Conservation (phyloP, 2,888 invertebrate genomes). For the Elegia similella region DNA sequence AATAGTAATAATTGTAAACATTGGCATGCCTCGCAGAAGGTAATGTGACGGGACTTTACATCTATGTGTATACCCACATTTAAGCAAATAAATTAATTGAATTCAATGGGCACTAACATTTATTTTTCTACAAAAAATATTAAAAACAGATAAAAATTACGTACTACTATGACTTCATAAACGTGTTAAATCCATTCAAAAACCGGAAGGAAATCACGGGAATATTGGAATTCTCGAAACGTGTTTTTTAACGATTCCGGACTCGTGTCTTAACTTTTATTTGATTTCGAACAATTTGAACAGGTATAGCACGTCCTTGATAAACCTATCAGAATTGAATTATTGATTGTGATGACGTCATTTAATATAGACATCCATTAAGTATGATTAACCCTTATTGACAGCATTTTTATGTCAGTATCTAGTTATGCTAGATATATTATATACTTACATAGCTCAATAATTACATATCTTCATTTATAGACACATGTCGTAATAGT, state of each 20-base stretch:
- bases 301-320: neutral
- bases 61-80: too few relatives aligned
- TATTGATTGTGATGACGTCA: neutral
- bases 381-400: neutral
- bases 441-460: neutral
- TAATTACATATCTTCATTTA: neutral
- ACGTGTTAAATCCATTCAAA: slow-evolving; percentile 1
- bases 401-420: neutral
- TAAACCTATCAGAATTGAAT: neutral
- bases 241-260: too few relatives aligned
- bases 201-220: slow-evolving; percentile 3
- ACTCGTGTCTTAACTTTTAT: too few relatives aligned
- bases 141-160: too few relatives aligned
- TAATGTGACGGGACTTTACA: too few relatives aligned
- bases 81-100: too few relatives aligned
- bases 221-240: slow-evolving; percentile 18
- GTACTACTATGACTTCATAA: neutral
- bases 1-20: too few relatives aligned
- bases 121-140: too few relatives aligned
- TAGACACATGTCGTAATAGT: neutral
- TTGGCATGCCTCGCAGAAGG: too few relatives aligned
- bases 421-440: neutral
- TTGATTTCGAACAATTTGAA: neutral
- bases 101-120: too few relatives aligned
- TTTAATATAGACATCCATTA: too few relatives aligned